Base-by-base conservation (phyloP, 2,797 vertebrate genomes). In the Tinamus major region DNA sequence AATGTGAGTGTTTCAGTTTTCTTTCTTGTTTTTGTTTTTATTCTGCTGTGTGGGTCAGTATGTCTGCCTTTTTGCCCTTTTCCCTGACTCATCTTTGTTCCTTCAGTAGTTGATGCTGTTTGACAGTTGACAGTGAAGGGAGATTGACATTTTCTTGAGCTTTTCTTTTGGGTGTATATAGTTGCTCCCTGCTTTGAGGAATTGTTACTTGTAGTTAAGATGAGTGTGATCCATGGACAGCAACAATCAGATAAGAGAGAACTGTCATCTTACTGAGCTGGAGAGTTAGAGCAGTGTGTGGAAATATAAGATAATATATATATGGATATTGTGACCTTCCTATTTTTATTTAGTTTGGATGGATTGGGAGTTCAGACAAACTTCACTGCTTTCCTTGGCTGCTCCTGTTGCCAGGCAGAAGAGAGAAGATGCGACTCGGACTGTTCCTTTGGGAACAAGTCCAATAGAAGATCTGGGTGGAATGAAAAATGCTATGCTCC, bases 1-100 rank as follows among this genome's bases (percentile, higher is more conserved):
- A 93, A 87, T 44, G 0, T 9, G 69, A 92, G 82, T 76, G 79
- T 79, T 85, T 90, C 69, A 69, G 64, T 41, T 78, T 93, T 92
- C 35, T 35, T 35, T 35, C 35, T 81, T 42, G 41, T 42, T 87
- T 83, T 76, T 92, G 6, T 44, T 44, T 44, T 44, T 44, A 18
- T 44, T 93, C 69, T 92, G 86, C 72, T 80, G 18, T 44, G 65
- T 87, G 39, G 64, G 85, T 79, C 87, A 80, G 41, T 37, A 68
- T 0, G 26, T 44, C 53, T 89, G 68, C 0, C 0, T 82, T 90
- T 92, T 90, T 94, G 55, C 85, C 76, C 79, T 94, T 92, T 75
- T 80, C 76, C 58, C 69, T 8, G 20, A 48, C 39, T 90, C 51
- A 90, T 62, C 85, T 87, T 85, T 64, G 35, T 65, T 93, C 24